Evolutionary conservation across 2,888 invertebrate species (phyloP).

Genomic region (Tetropium fuscum): DNA sequence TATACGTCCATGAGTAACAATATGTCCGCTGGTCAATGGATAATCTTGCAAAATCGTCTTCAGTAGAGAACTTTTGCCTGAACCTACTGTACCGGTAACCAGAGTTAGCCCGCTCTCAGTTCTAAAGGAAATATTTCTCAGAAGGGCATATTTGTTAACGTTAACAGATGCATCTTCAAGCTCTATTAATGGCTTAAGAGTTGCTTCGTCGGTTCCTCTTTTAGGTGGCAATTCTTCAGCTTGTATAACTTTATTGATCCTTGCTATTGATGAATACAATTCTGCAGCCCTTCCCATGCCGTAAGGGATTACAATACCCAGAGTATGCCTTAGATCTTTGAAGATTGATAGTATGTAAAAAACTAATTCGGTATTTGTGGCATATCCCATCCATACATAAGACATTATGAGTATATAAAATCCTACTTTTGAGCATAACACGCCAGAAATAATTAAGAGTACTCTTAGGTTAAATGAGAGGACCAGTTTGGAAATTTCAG

Average conservation of each 20-base stretch:
- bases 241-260: slow-evolving; percentile 73
- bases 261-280: slow-evolving; percentile 77
- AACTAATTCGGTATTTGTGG: slow-evolving; percentile 84
- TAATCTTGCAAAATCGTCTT: slow-evolving; percentile 65
- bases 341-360: slow-evolving; percentile 93
- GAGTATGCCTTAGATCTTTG: slow-evolving; percentile 85
- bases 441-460: slow-evolving; percentile 53
- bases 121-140: slow-evolving; percentile 64
- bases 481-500: slow-evolving; percentile 73
- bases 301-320: slow-evolving; percentile 91
- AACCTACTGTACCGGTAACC: slow-evolving; percentile 76
- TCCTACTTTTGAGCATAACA: slow-evolving; percentile 56
- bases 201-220: slow-evolving; percentile 34
- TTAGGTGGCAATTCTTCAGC: slow-evolving; percentile 61
- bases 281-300: slow-evolving; percentile 86
- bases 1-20: slow-evolving; percentile 67
- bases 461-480: slow-evolving; percentile 56
- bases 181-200: slow-evolving; percentile 44
- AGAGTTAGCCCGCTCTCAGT: slow-evolving; percentile 66
- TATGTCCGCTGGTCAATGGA: slow-evolving; percentile 59
- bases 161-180: slow-evolving; percentile 47
- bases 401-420: slow-evolving; percentile 65
- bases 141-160: slow-evolving; percentile 53
- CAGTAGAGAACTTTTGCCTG: slow-evolving; percentile 71
- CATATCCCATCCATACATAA: slow-evolving; percentile 76